phyloP scores from a whole-genome alignment of 2,888 invertebrate genomes.

The Thera obeliscata region DNA sequence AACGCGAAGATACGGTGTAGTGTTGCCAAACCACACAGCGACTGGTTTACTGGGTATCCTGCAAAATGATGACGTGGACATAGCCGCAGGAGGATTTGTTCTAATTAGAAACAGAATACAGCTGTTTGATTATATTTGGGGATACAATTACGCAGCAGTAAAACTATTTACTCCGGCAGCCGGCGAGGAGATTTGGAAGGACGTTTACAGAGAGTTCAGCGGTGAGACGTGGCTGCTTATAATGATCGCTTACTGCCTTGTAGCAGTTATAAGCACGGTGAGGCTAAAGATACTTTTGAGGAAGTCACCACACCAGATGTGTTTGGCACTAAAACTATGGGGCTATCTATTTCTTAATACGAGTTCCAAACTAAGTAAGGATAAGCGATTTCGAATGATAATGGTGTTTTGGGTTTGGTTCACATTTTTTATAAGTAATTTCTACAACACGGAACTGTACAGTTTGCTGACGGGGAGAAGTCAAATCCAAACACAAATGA shows the following conservation, averaged over 20 bases:
- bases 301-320: constrained; percentile 38
- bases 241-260: constrained; percentile 44
- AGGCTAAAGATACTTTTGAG: constrained; percentile 38
- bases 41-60: constrained; percentile 57
- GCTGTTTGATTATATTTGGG: constrained; percentile 62
- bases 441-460: constrained; percentile 64
- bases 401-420: constrained; percentile 65
- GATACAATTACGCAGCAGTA: constrained; percentile 54
- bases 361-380: constrained; percentile 48
- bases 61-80: constrained; percentile 51
- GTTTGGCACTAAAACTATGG: constrained; percentile 53
- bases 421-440: constrained; percentile 62
- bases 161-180: constrained; percentile 53
- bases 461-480: constrained; percentile 58
- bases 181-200: constrained; percentile 55
- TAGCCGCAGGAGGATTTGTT: constrained; percentile 58
- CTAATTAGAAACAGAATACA: constrained; percentile 58
- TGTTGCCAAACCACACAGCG: constrained; percentile 57
- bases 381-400: constrained; percentile 51
- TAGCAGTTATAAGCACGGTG: constrained; percentile 42
- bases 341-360: constrained; percentile 60
- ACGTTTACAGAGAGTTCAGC: constrained; percentile 59
- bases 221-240: constrained; percentile 57
- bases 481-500: constrained; percentile 44
- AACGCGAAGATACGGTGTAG: constrained; percentile 48